phyloP scores from a whole-genome alignment of 1,140 invertebrate genomes.

The Micrasema minimum region DNA sequence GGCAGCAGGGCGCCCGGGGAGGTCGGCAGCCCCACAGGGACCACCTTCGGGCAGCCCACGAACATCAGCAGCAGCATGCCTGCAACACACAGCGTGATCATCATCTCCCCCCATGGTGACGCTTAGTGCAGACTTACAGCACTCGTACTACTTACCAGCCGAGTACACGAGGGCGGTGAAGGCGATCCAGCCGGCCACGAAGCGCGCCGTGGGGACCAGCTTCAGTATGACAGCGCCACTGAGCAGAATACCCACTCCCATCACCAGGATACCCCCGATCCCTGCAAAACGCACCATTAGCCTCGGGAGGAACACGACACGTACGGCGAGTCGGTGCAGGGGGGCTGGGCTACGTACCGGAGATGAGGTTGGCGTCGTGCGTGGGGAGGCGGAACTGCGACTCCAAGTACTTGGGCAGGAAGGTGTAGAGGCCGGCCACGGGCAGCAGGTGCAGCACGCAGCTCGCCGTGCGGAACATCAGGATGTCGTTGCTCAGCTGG shows the following conservation, averaged over 20 bases:
- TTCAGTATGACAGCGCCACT: constrained; percentile 87
- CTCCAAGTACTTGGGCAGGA: constrained; percentile 93
- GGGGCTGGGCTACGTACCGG: constrained; percentile 79
- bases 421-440: constrained; percentile 91
- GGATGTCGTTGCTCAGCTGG: constrained; percentile 87
- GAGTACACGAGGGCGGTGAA: constrained; percentile 88
- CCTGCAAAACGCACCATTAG: constrained; percentile 66
- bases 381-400: constrained; percentile 90
- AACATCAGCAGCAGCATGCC: constrained; percentile 91
- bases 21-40: constrained; percentile 72
- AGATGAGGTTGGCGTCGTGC: constrained; percentile 89
- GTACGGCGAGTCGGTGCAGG: too few species aligned
- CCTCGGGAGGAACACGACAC: too few species aligned
- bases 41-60: constrained; percentile 87
- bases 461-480: constrained; percentile 89
- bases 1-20: neutral
- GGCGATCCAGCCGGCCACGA: constrained; percentile 91
- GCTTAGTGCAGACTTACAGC: too few species aligned
- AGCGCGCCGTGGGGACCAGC: constrained; percentile 83
- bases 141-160: constrained; percentile 75
- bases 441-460: constrained; percentile 90
- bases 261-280: constrained; percentile 90
- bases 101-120: too few species aligned
- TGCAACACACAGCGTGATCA: constrained; percentile 57
- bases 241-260: constrained; percentile 90